Conservation (phyloP, 2,888 invertebrate species). For the Exocentrus adspersus region DNA sequence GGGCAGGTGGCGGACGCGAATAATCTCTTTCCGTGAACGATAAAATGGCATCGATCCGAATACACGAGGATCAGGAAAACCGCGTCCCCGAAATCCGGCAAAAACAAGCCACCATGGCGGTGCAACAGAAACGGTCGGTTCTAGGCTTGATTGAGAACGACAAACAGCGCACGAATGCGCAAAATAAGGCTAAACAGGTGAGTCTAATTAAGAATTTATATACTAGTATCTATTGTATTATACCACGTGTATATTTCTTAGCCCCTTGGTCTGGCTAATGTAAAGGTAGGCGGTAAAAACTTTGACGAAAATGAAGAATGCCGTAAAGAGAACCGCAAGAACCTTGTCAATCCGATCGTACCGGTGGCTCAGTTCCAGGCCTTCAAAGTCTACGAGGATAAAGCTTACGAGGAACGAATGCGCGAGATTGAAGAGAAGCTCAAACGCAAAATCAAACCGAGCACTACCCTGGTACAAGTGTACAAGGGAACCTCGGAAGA, state of each 20-base stretch:
- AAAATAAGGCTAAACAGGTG: conserved; percentile 53
- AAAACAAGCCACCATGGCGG: conserved; percentile 60
- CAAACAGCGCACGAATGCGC: conserved; percentile 56
- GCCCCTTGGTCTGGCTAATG: conserved; percentile 42
- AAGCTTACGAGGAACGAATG: conserved; percentile 54
- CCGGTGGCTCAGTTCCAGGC: conserved; percentile 80
- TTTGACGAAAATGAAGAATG: conserved; percentile 30
- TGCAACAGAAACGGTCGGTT: conserved; percentile 69
- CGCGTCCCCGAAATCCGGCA: conserved; percentile 62
- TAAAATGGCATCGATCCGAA: conserved; percentile 77
- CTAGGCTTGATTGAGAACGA: conserved; percentile 69
- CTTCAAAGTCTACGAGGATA: conserved; percentile 80
- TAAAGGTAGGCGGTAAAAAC: conserved; percentile 25
- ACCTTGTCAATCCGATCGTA: conserved; percentile 58
- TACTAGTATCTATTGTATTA: no score
- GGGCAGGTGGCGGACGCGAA: conserved; percentile 1
- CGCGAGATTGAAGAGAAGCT: conserved; percentile 43
- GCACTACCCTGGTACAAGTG: conserved; percentile 31
- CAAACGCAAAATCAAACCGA: conserved; percentile 42
- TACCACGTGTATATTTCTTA: conserved; percentile 30
- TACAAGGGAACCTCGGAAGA: conserved; percentile 54
- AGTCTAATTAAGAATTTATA: conserved; percentile 8
- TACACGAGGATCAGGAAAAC: conserved; percentile 84
- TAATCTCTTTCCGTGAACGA: neutral
- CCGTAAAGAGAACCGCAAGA: conserved; percentile 45